A percentile compares a stretch with the other conserved stretches of the same genome.
Conservation (phyloP, 2,797 vertebrate genomes). For the Pseudomugil gertrudae region DNA sequence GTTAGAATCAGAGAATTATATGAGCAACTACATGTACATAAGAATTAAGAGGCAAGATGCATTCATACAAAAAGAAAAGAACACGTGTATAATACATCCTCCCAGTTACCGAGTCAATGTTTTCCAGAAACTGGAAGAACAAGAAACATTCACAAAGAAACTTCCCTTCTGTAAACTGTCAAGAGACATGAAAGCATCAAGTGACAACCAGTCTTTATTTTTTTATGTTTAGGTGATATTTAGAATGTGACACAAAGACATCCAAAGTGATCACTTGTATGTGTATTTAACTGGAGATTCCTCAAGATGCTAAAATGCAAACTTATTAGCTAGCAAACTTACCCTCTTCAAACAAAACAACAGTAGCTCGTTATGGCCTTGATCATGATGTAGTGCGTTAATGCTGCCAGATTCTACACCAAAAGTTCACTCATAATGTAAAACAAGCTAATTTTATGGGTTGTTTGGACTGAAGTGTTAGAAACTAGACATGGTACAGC, state of each 20-base stretch:
- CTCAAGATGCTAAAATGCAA: background rate
- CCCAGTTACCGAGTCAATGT: background rate
- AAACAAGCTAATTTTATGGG: background rate
- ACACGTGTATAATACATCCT: background rate
- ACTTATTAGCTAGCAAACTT: background rate
- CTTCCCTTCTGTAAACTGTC: background rate
- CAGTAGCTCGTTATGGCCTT: too few species aligned
- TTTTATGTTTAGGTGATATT: background rate
- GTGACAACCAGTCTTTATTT: background rate
- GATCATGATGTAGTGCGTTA: too few species aligned
- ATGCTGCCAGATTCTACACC: too few species aligned
- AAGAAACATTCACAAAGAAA: background rate
- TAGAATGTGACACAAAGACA: too few species aligned
- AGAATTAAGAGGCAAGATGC: background rate
- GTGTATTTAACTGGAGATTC: background rate
- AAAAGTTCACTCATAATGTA: background rate
- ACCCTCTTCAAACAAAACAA: background rate
- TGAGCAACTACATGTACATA: background rate
- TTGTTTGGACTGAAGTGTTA: background rate
- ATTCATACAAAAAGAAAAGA: background rate
- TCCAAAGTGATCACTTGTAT: background rate
- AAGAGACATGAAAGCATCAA: background rate
- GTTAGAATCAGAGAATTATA: background rate
- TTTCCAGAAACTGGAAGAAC: slow-evolving; percentile 2
- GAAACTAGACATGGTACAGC: background rate